These are phyloP conservation scores for Peromyscus eremicus DNA, from an alignment of 2,797 vertebrate genomes.

Conservation along the genomic window DNA sequence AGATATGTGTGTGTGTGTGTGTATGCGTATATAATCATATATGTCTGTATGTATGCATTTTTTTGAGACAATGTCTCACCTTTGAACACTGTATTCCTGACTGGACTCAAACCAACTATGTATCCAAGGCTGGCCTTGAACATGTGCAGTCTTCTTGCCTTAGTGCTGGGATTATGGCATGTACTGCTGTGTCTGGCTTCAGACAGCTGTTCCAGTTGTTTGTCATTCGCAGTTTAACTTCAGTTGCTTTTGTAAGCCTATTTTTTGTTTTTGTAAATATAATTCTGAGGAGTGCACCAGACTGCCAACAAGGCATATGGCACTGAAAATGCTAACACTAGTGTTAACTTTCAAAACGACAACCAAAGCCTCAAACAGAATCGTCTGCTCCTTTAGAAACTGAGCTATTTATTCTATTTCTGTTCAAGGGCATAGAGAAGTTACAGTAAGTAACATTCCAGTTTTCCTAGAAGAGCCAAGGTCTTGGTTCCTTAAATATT, in stretches of 20 bases:
- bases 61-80: not conserved
- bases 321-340: not conserved
- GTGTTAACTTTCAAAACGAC: constrained; percentile 2
- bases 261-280: constrained; percentile 35
- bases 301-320: not conserved
- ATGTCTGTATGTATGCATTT: not conserved
- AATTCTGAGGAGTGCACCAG: not conserved
- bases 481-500: constrained; percentile 32
- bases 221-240: constrained; percentile 1
- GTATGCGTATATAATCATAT: not conserved
- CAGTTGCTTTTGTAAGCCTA: not conserved
- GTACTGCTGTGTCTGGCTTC: not conserved
- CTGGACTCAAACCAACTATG: not conserved
- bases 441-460: not conserved
- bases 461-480: constrained; percentile 3
- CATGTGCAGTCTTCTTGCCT: not conserved
- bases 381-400: constrained; percentile 9
- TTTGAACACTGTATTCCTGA: not conserved
- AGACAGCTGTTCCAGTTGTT: not conserved
- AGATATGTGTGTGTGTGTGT: not conserved
- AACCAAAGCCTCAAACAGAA: not conserved
- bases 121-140: not conserved
- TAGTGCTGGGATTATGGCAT: not conserved
- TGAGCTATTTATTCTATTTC: constrained; percentile 10
- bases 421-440: not conserved